These are phyloP conservation scores for Anarrhichthys ocellatus DNA, from an alignment of 2,113 vertebrate species.

Conservation along the genomic window DNA sequence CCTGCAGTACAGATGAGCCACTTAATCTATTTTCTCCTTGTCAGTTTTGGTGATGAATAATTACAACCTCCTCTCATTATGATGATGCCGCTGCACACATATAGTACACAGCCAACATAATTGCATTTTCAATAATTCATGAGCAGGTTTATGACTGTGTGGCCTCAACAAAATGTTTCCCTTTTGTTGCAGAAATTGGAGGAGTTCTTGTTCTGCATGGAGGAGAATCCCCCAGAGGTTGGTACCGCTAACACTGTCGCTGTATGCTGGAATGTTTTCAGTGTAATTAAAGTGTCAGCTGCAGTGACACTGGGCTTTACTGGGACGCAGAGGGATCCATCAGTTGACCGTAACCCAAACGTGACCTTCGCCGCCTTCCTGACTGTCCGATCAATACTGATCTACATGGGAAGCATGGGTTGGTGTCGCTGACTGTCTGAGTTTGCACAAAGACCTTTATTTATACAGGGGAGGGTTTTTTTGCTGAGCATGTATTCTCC, in stretches of 20 bases:
- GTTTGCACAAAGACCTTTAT: conserved; percentile 23
- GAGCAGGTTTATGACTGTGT: conserved; percentile 64
- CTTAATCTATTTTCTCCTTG: conserved; percentile 66
- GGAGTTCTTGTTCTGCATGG: conserved; percentile 85
- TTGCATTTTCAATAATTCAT: conserved; percentile 79
- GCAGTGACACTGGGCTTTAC: conserved; percentile 10
- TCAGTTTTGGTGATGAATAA: conserved; percentile 78
- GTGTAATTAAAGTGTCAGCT: conserved; percentile 51
- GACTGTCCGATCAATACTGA: conserved; percentile 58
- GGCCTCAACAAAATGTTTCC: conserved; percentile 63
- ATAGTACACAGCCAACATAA: conserved; percentile 63
- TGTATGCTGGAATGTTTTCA: conserved; percentile 35
- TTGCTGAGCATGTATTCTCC: conserved; percentile 46
- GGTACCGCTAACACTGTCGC: conserved; percentile 35
- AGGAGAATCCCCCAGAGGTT: conserved; percentile 82
- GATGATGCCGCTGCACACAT: conserved; percentile 67
- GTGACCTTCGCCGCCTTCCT: conserved; percentile 41
- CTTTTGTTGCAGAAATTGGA: conserved; percentile 83
- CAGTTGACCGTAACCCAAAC: conserved; percentile 63
- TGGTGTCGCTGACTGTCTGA: conserved; percentile 13
- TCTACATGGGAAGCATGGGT: conserved; percentile 43
- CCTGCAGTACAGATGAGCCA: conserved; percentile 66
- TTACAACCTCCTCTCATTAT: conserved; percentile 69
- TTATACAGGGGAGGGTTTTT: conserved; percentile 9
- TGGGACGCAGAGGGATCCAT: conserved; percentile 33